phyloP scores from a whole-genome alignment of 2,113 vertebrate genomes.

The Ia io region DNA sequence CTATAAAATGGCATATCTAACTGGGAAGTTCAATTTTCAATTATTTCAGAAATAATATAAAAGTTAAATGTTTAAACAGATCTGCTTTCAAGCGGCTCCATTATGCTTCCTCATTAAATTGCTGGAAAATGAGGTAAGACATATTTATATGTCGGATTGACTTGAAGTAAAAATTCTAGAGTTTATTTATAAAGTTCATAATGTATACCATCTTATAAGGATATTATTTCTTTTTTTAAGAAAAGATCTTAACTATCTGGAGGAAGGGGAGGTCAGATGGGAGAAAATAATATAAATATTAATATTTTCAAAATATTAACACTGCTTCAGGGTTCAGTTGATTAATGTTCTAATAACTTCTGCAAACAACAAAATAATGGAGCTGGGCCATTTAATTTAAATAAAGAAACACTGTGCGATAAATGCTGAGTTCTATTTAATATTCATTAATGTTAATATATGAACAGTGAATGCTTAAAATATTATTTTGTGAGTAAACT shows the following conservation, averaged over 20 bases:
- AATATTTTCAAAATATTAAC: slow-evolving; percentile 54
- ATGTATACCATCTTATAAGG: not conserved
- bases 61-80: not conserved
- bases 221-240: not conserved
- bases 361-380: not conserved
- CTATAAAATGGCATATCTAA: not conserved
- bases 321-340: not conserved
- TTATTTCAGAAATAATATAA: not conserved
- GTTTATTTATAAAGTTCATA: not conserved
- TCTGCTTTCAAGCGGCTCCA: not conserved
- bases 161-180: not conserved
- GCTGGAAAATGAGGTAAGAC: not conserved
- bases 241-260: not conserved
- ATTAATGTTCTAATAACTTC: slow-evolving; percentile 25
- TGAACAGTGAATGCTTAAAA: not conserved
- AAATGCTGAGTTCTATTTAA: slow-evolving; percentile 29
- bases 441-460: slow-evolving; percentile 14
- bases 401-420: not conserved
- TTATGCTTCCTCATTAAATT: not conserved
- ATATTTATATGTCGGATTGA: not conserved
- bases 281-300: slow-evolving; percentile 45
- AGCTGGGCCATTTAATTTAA: slow-evolving; percentile 30
- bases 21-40: not conserved
- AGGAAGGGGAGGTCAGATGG: rapidly evolving
- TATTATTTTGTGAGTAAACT: not conserved